Conservation (phyloP, 2,113 vertebrate genomes). For the Vidua chalybeata region DNA sequence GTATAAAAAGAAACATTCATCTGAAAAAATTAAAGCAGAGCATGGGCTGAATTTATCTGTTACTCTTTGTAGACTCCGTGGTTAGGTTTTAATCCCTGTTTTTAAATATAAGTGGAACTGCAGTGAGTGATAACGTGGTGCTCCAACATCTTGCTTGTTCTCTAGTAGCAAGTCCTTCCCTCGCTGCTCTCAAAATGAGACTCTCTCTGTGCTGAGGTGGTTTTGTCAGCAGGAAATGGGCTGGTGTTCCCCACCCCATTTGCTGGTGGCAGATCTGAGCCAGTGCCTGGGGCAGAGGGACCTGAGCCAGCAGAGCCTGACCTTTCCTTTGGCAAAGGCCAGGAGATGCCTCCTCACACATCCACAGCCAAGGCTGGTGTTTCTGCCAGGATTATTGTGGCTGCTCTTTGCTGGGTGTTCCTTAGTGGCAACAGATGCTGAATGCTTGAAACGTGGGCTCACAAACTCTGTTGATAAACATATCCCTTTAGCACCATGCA, state of each 20-base stretch:
- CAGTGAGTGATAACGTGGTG: background rate
- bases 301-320: background rate
- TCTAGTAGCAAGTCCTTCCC: background rate
- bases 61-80: background rate
- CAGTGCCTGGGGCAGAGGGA: rapidly evolving
- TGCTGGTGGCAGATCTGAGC: background rate
- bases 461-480: background rate
- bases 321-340: background rate
- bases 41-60: constrained; percentile 18
- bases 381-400: background rate
- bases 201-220: background rate
- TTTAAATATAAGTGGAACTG: background rate
- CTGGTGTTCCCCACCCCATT: rapidly evolving
- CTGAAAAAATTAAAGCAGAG: constrained; percentile 32
- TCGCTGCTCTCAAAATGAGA: rapidly evolving
- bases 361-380: background rate
- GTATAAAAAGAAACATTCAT: constrained; percentile 42
- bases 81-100: background rate
- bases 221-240: background rate
- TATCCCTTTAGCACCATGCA: background rate
- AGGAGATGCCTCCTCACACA: background rate
- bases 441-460: background rate
- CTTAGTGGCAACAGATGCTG: background rate
- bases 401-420: background rate
- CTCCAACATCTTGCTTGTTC: background rate